A percentile compares a stretch with the other conserved stretches of the same genome.
Evolutionary conservation across 2,888 invertebrate genomes (phyloP).

Genomic region (Drosophila prostipennis): DNA sequence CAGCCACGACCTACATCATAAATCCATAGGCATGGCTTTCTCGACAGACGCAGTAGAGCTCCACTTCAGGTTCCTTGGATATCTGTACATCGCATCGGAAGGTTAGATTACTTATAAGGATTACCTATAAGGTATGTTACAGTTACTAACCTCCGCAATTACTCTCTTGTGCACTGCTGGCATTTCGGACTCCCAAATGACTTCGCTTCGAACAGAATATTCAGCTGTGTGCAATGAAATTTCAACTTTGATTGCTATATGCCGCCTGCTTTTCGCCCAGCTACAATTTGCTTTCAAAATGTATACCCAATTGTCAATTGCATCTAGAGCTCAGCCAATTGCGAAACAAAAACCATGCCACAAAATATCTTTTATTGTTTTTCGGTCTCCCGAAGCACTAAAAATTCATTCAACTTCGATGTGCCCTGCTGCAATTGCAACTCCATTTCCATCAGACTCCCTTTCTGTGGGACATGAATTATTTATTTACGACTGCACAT

Average conservation of each 20-base stretch:
- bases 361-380: conserved; percentile 28
- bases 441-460: conserved; percentile 9
- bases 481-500: conserved; percentile 30
- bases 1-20: conserved; percentile 13
- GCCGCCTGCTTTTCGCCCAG: not conserved
- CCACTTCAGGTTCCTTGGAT: not conserved
- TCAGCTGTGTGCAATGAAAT: conserved; percentile 1
- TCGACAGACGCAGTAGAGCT: conserved; percentile 1
- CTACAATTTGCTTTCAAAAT: not conserved
- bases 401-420: conserved; percentile 18
- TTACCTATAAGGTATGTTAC: not conserved
- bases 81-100: not conserved
- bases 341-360: conserved; percentile 19
- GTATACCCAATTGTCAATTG: conserved; percentile 13
- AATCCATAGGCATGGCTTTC: not conserved
- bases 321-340: conserved; percentile 11
- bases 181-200: conserved; percentile 9
- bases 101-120: not conserved
- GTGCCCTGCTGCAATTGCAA: conserved; percentile 18
- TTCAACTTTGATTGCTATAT: conserved; percentile 6
- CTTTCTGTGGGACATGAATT: conserved; percentile 22
- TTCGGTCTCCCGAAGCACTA: conserved; percentile 12
- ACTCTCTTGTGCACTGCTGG: not conserved
- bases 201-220: not conserved
- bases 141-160: not conserved